Percentiles rank a stretch among this genome's conserved stretches.
Conservation (phyloP, 2,888 invertebrate genomes). For the Calameuta pallipes region DNA sequence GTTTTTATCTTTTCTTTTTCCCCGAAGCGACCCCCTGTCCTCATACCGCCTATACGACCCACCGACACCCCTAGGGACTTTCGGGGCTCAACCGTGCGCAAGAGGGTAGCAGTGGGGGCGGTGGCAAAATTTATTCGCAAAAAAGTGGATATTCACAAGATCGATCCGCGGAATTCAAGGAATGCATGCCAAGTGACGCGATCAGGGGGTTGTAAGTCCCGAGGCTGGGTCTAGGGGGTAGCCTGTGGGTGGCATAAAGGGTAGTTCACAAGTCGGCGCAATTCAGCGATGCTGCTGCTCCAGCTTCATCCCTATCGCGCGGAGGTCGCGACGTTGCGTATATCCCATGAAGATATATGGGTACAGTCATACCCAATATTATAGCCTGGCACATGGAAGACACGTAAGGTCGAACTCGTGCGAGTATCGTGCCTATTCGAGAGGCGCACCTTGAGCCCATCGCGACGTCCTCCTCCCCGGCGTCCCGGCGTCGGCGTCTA, state of each 20-base stretch:
- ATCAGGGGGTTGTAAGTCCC: not conserved
- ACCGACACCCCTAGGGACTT: not conserved
- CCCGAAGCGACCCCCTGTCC: not conserved
- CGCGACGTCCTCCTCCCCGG: not conserved
- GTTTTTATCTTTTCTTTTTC: not conserved
- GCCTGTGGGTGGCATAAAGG: not conserved
- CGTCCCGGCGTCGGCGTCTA: not conserved
- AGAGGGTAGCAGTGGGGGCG: not conserved
- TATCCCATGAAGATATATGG: not conserved
- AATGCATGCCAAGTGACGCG: conserved; percentile 6
- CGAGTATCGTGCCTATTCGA: not conserved
- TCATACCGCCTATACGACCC: not conserved
- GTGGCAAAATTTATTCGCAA: not conserved
- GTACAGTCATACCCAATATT: not conserved
- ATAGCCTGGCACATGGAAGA: not conserved
- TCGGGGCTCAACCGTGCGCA: not conserved
- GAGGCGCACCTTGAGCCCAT: not conserved
- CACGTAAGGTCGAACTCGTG: not conserved
- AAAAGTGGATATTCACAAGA: conserved; percentile 2
- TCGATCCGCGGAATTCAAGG: not conserved
- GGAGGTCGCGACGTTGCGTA: not conserved
- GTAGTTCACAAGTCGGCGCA: not conserved
- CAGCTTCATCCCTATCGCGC: not conserved
- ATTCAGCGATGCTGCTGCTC: not conserved
- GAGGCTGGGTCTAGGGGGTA: not conserved